Evolutionary conservation across 2,888 invertebrate genomes (phyloP).

Genomic region (Hesperia comma): DNA sequence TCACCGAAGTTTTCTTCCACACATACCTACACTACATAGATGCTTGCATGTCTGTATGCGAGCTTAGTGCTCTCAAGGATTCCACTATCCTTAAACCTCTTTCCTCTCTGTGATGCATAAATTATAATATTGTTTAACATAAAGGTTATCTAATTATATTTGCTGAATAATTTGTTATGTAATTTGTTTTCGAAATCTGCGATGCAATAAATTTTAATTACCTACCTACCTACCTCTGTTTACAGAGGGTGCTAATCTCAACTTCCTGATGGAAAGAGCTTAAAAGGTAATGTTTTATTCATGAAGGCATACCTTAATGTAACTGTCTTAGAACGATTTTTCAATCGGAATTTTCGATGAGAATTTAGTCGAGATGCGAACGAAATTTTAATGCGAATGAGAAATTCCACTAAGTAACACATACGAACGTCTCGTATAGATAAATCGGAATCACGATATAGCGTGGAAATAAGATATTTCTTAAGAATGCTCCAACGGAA

Average conservation of each 20-base stretch:
- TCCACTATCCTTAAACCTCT: slow-evolving; percentile 8
- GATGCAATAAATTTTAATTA: slow-evolving; percentile 22
- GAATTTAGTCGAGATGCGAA: slow-evolving; percentile 52
- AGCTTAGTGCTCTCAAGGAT: slow-evolving; percentile 52
- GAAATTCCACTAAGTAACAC: slow-evolving; percentile 39
- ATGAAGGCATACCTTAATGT: slow-evolving; percentile 35
- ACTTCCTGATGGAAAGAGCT: slow-evolving; percentile 16
- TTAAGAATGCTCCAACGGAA: slow-evolving; percentile 61
- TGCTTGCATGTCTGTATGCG: slow-evolving; percentile 49
- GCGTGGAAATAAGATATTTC: slow-evolving; percentile 74
- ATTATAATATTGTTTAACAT: too few relatives aligned
- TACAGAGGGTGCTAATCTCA: slow-evolving; percentile 24
- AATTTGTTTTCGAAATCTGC: background rate
- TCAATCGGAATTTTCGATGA: slow-evolving; percentile 49
- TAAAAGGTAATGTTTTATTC: slow-evolving; percentile 33
- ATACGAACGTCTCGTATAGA: slow-evolving; percentile 48
- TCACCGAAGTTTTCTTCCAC: slow-evolving; percentile 67
- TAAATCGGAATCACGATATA: slow-evolving; percentile 65
- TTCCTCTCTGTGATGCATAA: too few relatives aligned
- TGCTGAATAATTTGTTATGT: too few relatives aligned
- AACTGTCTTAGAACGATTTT: slow-evolving; percentile 30
- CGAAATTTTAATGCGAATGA: slow-evolving; percentile 54
- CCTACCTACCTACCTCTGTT: slow-evolving; percentile 9
- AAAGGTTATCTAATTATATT: too few relatives aligned
- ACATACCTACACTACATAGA: slow-evolving; percentile 60